A percentile compares a stretch with the other conserved stretches of the same genome.
Evolutionary conservation across 2,888 invertebrate species (phyloP).

Genomic region (Cryptocheilus praepositus): DNA sequence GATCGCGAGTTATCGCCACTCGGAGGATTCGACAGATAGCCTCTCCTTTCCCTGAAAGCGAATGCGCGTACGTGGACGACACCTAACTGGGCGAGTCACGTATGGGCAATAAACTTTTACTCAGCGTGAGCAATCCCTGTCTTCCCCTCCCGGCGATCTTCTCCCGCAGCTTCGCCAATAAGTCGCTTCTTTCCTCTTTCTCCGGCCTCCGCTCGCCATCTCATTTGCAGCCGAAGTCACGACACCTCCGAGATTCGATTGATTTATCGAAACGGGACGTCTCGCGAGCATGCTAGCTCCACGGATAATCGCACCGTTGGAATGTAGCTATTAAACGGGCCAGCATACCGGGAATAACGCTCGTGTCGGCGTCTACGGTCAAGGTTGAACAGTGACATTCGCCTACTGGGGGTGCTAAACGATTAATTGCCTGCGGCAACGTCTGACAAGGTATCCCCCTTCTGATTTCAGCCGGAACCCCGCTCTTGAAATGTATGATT

Average conservation of each 20-base stretch:
- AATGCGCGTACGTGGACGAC: constrained; percentile 24
- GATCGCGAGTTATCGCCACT: constrained; percentile 26
- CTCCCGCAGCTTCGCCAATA: not conserved
- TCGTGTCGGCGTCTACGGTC: too few species aligned
- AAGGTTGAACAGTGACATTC: too few species aligned
- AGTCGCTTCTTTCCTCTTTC: not conserved
- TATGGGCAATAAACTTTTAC: constrained; percentile 44
- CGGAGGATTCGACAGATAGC: constrained; percentile 36
- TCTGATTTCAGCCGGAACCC: too few species aligned
- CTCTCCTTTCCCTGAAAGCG: constrained; percentile 28
- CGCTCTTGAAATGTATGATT: too few species aligned
- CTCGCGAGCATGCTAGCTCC: too few species aligned
- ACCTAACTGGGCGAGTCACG: constrained; percentile 40
- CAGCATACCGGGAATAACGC: too few species aligned
- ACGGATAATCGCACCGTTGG: too few species aligned
- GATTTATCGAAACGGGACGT: constrained; percentile 21
- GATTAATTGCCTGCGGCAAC: too few species aligned
- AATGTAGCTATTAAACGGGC: too few species aligned
- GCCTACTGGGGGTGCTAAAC: too few species aligned
- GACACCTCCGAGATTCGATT: constrained; percentile 13
- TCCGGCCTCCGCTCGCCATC: not conserved
- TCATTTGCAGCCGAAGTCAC: constrained; percentile 18
- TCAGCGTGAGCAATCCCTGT: constrained; percentile 25
- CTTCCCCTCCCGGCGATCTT: constrained; percentile 17
- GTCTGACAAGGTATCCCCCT: too few species aligned